Percentiles rank a stretch among this genome's conserved stretches.
phyloP scores from a whole-genome alignment of 2,888 invertebrate genomes.

The Sinhomidia bicolor region DNA sequence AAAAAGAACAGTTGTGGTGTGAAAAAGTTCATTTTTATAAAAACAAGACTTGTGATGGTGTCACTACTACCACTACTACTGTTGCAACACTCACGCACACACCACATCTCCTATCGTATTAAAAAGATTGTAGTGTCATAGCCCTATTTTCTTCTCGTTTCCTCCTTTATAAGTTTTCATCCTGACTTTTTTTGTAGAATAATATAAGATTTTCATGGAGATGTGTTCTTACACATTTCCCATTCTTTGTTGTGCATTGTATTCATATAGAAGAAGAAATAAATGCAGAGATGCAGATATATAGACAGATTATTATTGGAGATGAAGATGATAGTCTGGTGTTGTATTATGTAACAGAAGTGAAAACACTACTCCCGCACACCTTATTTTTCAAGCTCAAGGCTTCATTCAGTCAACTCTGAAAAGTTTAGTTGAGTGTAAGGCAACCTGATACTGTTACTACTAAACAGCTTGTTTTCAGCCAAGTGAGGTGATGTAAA shows the following conservation, averaged over 20 bases:
- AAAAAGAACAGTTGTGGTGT: slow-evolving; percentile 35
- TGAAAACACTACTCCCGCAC: neutral
- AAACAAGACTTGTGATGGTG: neutral
- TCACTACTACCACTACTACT: no score
- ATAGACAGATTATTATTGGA: neutral
- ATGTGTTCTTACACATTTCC: slow-evolving; percentile 8
- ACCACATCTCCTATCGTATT: neutral
- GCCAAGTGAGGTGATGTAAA: slow-evolving; percentile 45
- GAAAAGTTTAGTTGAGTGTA: neutral
- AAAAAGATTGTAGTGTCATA: neutral
- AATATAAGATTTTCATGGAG: neutral
- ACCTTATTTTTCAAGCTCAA: slow-evolving; percentile 58
- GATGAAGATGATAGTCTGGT: neutral
- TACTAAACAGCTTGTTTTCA: slow-evolving; percentile 46
- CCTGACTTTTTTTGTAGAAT: neutral
- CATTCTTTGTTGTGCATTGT: neutral
- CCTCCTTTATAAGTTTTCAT: neutral
- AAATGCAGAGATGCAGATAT: no score
- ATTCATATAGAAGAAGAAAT: neutral
- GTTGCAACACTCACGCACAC: neutral
- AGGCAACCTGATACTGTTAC: slow-evolving; percentile 43
- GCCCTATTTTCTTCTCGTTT: neutral
- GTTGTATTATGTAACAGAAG: neutral
- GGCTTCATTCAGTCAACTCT: slow-evolving; percentile 32
- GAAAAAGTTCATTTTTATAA: slow-evolving; percentile 20